Percentiles rank a stretch among this genome's conserved stretches.
These are phyloP conservation scores for Pseudomyrmex flavicornis DNA, from an alignment of 1,140 invertebrate genomes.

Conservation along the genomic window DNA sequence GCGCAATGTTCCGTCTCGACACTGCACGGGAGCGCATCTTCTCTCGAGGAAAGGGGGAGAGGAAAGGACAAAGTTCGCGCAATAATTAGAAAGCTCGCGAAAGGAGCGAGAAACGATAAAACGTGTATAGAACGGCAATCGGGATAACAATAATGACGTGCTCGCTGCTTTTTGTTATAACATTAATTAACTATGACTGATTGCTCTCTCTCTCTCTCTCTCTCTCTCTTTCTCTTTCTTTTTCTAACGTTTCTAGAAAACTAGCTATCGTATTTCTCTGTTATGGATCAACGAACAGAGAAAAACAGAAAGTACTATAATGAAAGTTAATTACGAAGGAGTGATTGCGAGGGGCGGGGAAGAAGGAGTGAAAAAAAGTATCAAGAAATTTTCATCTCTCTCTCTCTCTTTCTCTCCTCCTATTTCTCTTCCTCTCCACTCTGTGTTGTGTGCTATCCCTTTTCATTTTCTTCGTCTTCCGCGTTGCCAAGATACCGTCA, in stretches of 20 bases:
- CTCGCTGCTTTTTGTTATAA: slow-evolving; percentile 69
- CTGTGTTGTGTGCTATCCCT: background rate
- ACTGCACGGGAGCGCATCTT: slow-evolving; percentile 52
- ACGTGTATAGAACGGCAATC: background rate
- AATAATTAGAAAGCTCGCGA: slow-evolving; percentile 65
- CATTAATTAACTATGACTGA: slow-evolving; percentile 75
- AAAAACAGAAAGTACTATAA: slow-evolving; percentile 75
- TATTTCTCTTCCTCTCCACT: slow-evolving; percentile 4
- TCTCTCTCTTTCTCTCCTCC: slow-evolving; percentile 29
- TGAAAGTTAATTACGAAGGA: slow-evolving; percentile 80
- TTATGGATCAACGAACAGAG: background rate
- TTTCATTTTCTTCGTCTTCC: slow-evolving; percentile 34
- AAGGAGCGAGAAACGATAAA: slow-evolving; percentile 56
- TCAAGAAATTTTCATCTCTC: slow-evolving; percentile 46
- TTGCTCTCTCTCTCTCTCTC: slow-evolving; percentile 14
- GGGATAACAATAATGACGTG: slow-evolving; percentile 9
- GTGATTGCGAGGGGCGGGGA: slow-evolving; percentile 62
- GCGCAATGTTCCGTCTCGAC: slow-evolving; percentile 18
- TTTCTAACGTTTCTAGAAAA: slow-evolving; percentile 31
- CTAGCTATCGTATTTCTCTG: slow-evolving; percentile 46
- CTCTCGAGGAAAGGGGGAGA: too few relatives aligned
- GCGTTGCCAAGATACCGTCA: slow-evolving; percentile 76
- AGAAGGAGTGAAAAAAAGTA: slow-evolving; percentile 57
- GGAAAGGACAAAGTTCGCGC: slow-evolving; percentile 33
- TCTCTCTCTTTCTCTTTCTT: background rate